Percentiles rank a stretch among this genome's conserved stretches.
phyloP scores from a whole-genome alignment of 2,888 invertebrate species.

The Clunio marinus region DNA sequence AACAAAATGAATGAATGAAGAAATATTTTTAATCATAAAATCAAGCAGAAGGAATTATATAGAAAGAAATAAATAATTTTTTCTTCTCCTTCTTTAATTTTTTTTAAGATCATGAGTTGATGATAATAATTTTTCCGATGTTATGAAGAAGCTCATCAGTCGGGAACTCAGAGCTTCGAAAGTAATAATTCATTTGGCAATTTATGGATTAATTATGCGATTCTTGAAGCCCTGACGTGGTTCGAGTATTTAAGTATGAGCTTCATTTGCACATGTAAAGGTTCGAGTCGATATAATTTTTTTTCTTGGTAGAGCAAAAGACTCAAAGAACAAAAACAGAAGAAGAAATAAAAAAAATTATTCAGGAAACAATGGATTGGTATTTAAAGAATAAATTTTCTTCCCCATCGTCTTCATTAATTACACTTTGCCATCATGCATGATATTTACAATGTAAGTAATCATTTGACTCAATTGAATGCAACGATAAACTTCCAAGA shows the following conservation, averaged over 20 bases:
- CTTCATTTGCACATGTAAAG: background rate
- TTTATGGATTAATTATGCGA: too few species aligned
- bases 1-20: background rate
- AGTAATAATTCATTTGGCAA: too few species aligned
- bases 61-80: conserved; percentile 37
- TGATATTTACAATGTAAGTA: too few species aligned
- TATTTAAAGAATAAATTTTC: background rate
- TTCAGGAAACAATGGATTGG: conserved; percentile 13
- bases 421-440: background rate
- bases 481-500: too few species aligned
- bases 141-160: conserved; percentile 38
- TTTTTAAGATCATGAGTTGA: conserved; percentile 31
- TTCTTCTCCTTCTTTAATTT: too few species aligned
- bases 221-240: too few species aligned
- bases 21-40: conserved; percentile 38
- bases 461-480: too few species aligned
- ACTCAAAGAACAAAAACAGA: background rate
- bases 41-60: conserved; percentile 35
- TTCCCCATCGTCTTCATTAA: conserved; percentile 10
- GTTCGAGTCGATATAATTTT: background rate
- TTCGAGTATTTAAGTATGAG: too few species aligned
- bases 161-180: conserved; percentile 7
- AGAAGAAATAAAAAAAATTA: background rate
- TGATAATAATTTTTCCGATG: conserved; percentile 37
- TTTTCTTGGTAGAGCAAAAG: background rate